Base-by-base conservation (phyloP, 2,113 vertebrate species). In the Chloroceryle aenea region DNA sequence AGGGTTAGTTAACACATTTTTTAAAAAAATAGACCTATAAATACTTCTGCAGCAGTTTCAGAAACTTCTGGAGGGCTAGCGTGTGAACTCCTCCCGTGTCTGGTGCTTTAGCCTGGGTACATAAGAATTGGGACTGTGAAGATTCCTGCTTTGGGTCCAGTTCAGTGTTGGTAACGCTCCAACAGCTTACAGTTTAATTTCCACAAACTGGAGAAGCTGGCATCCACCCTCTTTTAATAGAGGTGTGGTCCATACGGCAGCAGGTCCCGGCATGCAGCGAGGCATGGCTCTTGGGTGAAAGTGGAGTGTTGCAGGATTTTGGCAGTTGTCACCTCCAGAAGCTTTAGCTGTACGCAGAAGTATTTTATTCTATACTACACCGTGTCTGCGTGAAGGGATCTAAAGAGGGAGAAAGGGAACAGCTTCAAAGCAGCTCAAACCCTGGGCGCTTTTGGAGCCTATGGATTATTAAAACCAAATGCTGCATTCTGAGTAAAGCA, bases 171-270 rank as follows among this genome's bases (percentile, higher is more conserved):
- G 79, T 76, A 85, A 50, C 32, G 5, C n/a, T 90, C 85, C 92
- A 90, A 4, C 56, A 86, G 10, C 42, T 91, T 45, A 7, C 53
- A 82, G 88, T 19, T 90, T 73, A 71, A 94, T 96, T 96, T 95
- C 84, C 96, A 89, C 94, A 93, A 72, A 26, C 43, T 86, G 83
- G 56, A 85, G 84, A 27, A 93, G 83, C 50, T 42, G 61, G 90
- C 73, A 96, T 87, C 92, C 93, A 92, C 94, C 90, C 85, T 90
- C 77, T 85, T 81, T 63, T 56, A 89, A 18, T 9, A 94, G 95
- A 96, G 96, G 96, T 95, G 96, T 96, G 96, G 96, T 87, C 92
- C 73, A 0, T 73, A 58, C 69, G 66, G 71, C 23, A 8, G 95
- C 96, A 95, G 95, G 95, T 89, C 83, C 90, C 10, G 0, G 73